Base-by-base conservation (phyloP, 1,140 invertebrate species). In the Solen grandis region DNA sequence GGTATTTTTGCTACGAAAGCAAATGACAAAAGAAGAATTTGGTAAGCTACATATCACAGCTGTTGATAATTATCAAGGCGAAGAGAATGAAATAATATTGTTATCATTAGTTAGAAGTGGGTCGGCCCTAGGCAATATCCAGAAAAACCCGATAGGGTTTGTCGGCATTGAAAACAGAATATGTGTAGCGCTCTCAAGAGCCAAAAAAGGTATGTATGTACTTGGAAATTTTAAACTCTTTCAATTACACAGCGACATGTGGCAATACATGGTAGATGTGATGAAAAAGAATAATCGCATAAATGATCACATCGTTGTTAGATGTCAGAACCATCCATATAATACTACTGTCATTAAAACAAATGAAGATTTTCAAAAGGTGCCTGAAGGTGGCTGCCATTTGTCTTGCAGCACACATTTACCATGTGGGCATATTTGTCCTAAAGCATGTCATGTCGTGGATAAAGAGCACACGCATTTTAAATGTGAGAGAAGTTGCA, bases 31-130 rank as follows among this genome's bases (percentile, higher is more conserved):
- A 77, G 82, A 84, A 16, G 52, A 76, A 16, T 82, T 81, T n/a
- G 74, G 86, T 36, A 85, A 81, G 19, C 84, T 93, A 1, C 46
- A 84, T 66, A 93, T 97, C 29, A 94, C 94, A 35, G 94, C 94
- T 10, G 94, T 97, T 0, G 97, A 97, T 89, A 96, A 96, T 81
- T 92, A 86, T 62, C 89, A 92, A 93, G 96, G 97, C 0, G 95
- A 97, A 90, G 97, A 98, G 91, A 96, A 95, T 46, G 95, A 96
- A 82, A 96, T 98, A 46, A 95, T 97, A 75, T 86, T 98, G 2
- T 87, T 97, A 10, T 97, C 97, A 0, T 92, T 97, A 5, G 96
- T 98, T 0, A 92, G 97, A 81, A 97, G 95, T 88, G 92, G 92
- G 92, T 84, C 70, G 52, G 94, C 57, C 72, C 8, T 8, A 46